Evolutionary conservation across 1,140 invertebrate species (phyloP).

Genomic region (Neodiprion pinetum): DNA sequence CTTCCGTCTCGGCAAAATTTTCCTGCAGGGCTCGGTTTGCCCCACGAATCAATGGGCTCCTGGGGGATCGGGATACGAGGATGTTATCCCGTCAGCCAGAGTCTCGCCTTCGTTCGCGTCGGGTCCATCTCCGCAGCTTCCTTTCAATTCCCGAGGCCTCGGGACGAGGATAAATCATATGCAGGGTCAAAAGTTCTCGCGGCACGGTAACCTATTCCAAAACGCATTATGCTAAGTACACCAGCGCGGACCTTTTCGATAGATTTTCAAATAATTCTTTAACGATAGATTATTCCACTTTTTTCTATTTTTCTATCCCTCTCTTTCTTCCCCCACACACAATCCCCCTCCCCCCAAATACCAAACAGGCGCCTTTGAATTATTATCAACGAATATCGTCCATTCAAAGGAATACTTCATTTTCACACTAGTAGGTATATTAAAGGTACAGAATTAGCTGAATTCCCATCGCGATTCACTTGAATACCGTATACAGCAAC

Average conservation of each 20-base stretch:
- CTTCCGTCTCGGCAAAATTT: background rate
- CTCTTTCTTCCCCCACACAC: background rate
- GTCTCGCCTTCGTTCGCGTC: background rate
- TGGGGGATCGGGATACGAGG: background rate
- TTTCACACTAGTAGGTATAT: no score
- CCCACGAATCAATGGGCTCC: constrained; percentile 2
- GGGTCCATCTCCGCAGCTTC: constrained; percentile 3
- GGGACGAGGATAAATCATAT: constrained; percentile 2
- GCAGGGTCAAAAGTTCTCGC: constrained; percentile 2
- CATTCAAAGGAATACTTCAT: background rate
- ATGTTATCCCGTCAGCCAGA: background rate
- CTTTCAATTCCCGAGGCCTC: background rate
- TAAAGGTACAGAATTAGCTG: no score
- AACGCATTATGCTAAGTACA: constrained; percentile 7
- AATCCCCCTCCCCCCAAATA: background rate
- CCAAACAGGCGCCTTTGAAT: background rate
- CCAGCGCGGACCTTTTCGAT: background rate
- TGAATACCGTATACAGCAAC: no score
- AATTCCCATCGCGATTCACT: no score
- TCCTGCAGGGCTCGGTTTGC: background rate
- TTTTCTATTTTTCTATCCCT: background rate
- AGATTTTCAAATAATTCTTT: constrained; percentile 6
- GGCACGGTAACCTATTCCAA: constrained; percentile 4
- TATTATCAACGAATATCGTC: background rate
- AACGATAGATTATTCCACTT: constrained; percentile 3